Percentiles rank a stretch among this genome's conserved stretches.
Conservation (phyloP, 2,113 vertebrate species). For the Leptocoma aspasia region DNA sequence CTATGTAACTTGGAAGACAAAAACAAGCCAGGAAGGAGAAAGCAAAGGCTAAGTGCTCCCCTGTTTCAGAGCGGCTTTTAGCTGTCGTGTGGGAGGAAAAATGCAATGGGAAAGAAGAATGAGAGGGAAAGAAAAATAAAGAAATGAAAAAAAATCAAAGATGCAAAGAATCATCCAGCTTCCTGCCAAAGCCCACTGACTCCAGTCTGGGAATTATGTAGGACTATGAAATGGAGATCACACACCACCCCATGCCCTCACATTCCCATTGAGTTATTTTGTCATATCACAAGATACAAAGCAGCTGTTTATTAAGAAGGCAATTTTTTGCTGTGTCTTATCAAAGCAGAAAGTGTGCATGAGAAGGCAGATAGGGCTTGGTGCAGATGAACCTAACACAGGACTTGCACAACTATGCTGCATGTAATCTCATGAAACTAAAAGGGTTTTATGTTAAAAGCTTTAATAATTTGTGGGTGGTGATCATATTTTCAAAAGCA, state of each 20-base stretch:
- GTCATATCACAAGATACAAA: neutral
- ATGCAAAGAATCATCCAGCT: neutral
- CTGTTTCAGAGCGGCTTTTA: neutral
- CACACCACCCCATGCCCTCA: neutral
- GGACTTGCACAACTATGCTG: neutral
- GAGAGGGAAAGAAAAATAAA: neutral
- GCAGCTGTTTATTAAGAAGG: neutral
- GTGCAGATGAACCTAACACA: neutral
- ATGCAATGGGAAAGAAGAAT: neutral
- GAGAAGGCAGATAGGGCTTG: neutral
- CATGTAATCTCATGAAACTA: neutral
- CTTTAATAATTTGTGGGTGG: neutral
- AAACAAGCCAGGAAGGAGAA: neutral
- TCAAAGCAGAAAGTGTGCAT: neutral
- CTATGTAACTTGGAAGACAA: neutral
- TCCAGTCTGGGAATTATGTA: neutral
- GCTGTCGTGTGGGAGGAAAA: neutral
- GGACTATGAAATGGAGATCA: neutral
- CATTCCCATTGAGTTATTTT: neutral
- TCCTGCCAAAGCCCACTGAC: neutral
- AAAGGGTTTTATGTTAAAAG: neutral
- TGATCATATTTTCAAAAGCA: neutral
- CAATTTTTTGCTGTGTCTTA: neutral
- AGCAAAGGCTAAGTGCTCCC: neutral
- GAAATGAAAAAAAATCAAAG: neutral